Evolutionary conservation across 2,113 vertebrate genomes (phyloP).

Genomic region (Apodemus sylvaticus): DNA sequence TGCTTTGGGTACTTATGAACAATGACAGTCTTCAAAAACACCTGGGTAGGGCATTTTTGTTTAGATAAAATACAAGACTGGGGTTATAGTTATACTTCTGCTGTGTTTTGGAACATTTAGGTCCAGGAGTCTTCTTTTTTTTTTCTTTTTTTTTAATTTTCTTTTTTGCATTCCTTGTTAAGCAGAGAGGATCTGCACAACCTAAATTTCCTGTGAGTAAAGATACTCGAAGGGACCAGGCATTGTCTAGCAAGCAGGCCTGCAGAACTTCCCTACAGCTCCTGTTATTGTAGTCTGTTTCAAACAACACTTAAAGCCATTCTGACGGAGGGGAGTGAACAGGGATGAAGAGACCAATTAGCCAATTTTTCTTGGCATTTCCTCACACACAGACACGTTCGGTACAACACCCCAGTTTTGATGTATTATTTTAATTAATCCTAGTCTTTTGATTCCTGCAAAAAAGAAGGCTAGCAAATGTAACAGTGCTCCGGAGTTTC

Average conservation of each 20-base stretch:
- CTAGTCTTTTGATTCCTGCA: slow-evolving; percentile 89
- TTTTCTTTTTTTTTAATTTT: not conserved
- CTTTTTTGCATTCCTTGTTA: slow-evolving; percentile 35
- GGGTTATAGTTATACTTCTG: not conserved
- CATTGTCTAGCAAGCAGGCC: slow-evolving; percentile 16
- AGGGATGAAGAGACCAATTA: slow-evolving; percentile 89
- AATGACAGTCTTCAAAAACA: not conserved
- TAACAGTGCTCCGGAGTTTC: slow-evolving; percentile 91
- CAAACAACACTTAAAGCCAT: slow-evolving; percentile 81
- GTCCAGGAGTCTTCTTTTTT: not conserved
- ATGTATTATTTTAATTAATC: slow-evolving; percentile 95
- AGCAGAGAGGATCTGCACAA: slow-evolving; percentile 28
- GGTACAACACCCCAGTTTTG: slow-evolving; percentile 86
- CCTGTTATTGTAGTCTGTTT: slow-evolving; percentile 70
- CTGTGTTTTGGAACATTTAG: not conserved
- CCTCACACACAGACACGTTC: slow-evolving; percentile 84
- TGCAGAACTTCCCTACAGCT: slow-evolving; percentile 23
- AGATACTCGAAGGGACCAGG: not conserved
- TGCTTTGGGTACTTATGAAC: slow-evolving; percentile 39
- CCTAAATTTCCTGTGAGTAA: slow-evolving; percentile 18
- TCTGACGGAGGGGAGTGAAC: slow-evolving; percentile 80
- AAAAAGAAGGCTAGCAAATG: slow-evolving; percentile 90
- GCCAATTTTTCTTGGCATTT: slow-evolving; percentile 90
- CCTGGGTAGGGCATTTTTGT: not conserved
- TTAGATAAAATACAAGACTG: not conserved